These are phyloP conservation scores for Yponomeuta plumbellus DNA, from an alignment of 2,888 invertebrate species.

Conservation along the genomic window DNA sequence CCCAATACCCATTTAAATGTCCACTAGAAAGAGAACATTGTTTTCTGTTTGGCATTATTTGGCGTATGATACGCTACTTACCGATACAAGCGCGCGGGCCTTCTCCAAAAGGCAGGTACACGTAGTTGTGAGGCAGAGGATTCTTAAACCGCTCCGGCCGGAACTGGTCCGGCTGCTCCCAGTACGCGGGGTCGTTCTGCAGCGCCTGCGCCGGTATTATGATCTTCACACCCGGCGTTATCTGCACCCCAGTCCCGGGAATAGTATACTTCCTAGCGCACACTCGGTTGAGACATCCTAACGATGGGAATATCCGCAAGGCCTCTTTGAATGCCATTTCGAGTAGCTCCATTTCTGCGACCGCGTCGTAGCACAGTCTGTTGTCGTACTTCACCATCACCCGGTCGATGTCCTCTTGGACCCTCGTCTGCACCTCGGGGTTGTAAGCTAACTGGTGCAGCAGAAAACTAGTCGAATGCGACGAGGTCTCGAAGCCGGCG, in stretches of 20 bases:
- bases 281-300: slow-evolving; percentile 23
- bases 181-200: slow-evolving; percentile 25
- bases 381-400: slow-evolving; percentile 24
- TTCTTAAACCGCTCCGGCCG: slow-evolving; percentile 20
- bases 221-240: slow-evolving; percentile 23
- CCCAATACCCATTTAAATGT: no score
- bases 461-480: slow-evolving; percentile 36
- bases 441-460: slow-evolving; percentile 37
- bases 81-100: slow-evolving; percentile 25
- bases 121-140: slow-evolving; percentile 27
- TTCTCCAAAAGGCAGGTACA: slow-evolving; percentile 25
- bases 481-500: slow-evolving; percentile 37
- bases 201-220: slow-evolving; percentile 23
- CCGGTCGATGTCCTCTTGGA: slow-evolving; percentile 33
- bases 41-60: no score
- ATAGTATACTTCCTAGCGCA: slow-evolving; percentile 24
- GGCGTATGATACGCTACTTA: no score
- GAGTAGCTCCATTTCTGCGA: slow-evolving; percentile 23
- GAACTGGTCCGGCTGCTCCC: slow-evolving; percentile 23
- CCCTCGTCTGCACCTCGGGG: slow-evolving; percentile 33
- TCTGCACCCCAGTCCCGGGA: slow-evolving; percentile 19
- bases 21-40: no score
- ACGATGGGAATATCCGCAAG: slow-evolving; percentile 28
- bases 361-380: slow-evolving; percentile 25
- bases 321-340: slow-evolving; percentile 28